Evolutionary conservation across 2,797 vertebrate species (phyloP).

Genomic region (Sebastes taczanowskii): DNA sequence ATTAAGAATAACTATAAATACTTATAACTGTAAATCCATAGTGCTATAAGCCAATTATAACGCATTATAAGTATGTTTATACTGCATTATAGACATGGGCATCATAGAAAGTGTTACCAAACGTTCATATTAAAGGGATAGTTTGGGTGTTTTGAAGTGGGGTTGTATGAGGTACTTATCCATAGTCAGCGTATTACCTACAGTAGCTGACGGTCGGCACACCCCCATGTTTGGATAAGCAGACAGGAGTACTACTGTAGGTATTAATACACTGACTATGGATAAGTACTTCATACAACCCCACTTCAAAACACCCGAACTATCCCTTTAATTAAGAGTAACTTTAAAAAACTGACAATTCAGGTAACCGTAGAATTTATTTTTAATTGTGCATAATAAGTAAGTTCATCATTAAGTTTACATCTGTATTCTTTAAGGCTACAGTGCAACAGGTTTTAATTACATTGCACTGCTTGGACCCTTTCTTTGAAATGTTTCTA

Average conservation of each 20-base stretch:
- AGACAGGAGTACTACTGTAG: too few species aligned
- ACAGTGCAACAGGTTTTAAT: constrained; percentile 36
- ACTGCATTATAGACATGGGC: neutral
- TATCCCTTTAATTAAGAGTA: neutral
- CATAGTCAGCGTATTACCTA: too few species aligned
- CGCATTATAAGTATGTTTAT: neutral
- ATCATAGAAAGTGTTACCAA: neutral
- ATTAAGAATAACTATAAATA: neutral
- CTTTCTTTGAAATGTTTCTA: constrained; percentile 16
- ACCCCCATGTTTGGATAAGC: too few species aligned
- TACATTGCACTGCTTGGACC: constrained; percentile 22
- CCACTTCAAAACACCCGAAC: too few species aligned
- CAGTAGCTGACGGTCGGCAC: too few species aligned
- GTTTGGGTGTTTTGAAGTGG: too few species aligned
- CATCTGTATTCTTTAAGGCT: constrained; percentile 3
- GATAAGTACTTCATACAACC: too few species aligned
- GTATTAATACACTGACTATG: too few species aligned
- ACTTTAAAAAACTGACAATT: neutral
- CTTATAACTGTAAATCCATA: neutral
- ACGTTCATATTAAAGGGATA: neutral
- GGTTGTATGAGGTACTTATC: too few species aligned
- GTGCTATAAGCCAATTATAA: neutral
- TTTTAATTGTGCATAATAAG: neutral
- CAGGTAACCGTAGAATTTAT: neutral
- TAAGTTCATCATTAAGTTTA: neutral